These are phyloP conservation scores for Ophonus ardosiacus DNA, from an alignment of 2,888 invertebrate species.

Conservation along the genomic window DNA sequence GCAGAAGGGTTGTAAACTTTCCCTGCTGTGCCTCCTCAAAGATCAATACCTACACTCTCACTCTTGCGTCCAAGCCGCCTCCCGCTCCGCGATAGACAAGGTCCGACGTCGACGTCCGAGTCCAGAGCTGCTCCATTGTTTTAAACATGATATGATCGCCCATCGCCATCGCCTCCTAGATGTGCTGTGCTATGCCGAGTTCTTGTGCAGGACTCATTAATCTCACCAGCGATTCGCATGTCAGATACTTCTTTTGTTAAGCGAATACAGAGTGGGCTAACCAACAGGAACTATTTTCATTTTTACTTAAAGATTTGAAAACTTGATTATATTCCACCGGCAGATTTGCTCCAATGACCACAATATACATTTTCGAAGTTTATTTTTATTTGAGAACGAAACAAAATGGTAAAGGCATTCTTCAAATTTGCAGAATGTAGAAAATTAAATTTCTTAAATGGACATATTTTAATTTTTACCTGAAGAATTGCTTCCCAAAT, in stretches of 20 bases:
- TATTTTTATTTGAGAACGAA: too few relatives aligned
- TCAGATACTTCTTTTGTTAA: slow-evolving; percentile 43
- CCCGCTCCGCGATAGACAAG: slow-evolving; percentile 50
- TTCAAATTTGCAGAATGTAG: too few relatives aligned
- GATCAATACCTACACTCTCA: slow-evolving; percentile 76
- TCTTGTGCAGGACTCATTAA: slow-evolving; percentile 43
- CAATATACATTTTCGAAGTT: too few relatives aligned
- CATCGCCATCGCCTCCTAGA: neutral
- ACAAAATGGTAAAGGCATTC: too few relatives aligned
- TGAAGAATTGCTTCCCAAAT: too few relatives aligned
- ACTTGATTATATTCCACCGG: too few relatives aligned
- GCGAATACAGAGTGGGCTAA: neutral
- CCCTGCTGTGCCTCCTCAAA: slow-evolving; percentile 74
- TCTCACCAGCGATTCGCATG: slow-evolving; percentile 36
- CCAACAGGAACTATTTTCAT: neutral
- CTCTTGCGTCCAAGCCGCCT: slow-evolving; percentile 59
- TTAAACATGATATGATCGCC: slow-evolving; percentile 57
- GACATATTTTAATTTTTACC: too few relatives aligned
- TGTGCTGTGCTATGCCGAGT: neutral
- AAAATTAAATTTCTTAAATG: too few relatives aligned
- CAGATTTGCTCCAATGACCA: too few relatives aligned
- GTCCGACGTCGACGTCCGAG: neutral
- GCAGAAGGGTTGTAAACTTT: slow-evolving; percentile 75
- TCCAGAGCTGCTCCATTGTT: slow-evolving; percentile 27
- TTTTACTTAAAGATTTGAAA: neutral